phyloP scores from a whole-genome alignment of 2,888 invertebrate species.

The Troglohyphantes excavatus region DNA sequence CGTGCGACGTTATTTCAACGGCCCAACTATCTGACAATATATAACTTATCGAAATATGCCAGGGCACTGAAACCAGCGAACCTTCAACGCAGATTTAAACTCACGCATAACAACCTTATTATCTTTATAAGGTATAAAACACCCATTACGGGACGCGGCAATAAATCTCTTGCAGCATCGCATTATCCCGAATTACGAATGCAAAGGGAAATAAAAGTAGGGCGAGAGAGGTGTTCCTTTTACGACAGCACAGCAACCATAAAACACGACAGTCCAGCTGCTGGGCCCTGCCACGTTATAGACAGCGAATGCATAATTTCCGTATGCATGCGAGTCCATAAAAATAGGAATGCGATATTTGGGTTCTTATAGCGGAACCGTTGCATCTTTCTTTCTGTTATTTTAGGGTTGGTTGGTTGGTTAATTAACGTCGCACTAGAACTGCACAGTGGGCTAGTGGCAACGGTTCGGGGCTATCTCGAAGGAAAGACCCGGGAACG shows the following conservation, averaged over 20 bases:
- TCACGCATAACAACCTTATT: neutral
- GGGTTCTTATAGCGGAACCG: no score
- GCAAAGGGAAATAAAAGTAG: conserved; percentile 22
- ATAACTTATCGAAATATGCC: no score
- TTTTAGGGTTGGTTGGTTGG: no score
- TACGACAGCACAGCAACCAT: conserved; percentile 17
- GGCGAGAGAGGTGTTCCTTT: conserved; percentile 19
- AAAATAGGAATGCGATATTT: no score
- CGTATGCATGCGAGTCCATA: neutral
- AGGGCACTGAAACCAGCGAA: neutral
- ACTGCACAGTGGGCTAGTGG: no score
- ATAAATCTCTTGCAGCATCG: neutral
- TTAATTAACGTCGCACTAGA: no score
- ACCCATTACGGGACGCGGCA: neutral
- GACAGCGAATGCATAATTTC: conserved; percentile 25
- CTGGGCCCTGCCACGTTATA: neutral
- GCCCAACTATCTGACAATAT: no score
- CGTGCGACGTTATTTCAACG: no score
- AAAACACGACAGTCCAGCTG: conserved; percentile 14
- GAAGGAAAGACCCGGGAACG: no score
- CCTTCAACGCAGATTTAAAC: neutral
- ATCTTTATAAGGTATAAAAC: neutral
- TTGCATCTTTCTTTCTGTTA: no score
- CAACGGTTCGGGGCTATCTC: no score
- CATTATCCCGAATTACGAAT: conserved; percentile 17